These are phyloP conservation scores for Agelaius tricolor DNA, from an alignment of 2,113 vertebrate species.

Conservation along the genomic window DNA sequence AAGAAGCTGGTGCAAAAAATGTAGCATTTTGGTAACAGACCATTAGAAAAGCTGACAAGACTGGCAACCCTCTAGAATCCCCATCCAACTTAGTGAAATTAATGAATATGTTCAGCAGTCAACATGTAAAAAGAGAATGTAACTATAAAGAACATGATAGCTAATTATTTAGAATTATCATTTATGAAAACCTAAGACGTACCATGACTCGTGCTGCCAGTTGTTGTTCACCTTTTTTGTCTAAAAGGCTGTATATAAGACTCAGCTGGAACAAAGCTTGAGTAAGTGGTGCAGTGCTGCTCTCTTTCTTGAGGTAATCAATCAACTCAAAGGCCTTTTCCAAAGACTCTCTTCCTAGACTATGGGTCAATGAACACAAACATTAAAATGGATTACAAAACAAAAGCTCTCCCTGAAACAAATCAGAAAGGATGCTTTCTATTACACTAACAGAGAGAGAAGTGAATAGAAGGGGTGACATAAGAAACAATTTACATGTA, in stretches of 20 bases:
- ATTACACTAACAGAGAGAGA: background rate
- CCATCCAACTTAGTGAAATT: background rate
- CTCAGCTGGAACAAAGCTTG: constrained; percentile 85
- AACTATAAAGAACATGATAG: background rate
- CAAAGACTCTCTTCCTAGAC: constrained; percentile 85
- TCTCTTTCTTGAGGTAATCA: constrained; percentile 83
- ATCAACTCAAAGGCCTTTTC: constrained; percentile 79
- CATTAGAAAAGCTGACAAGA: background rate
- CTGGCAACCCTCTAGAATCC: background rate
- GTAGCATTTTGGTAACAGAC: background rate
- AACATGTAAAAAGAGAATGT: background rate
- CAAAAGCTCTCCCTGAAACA: background rate
- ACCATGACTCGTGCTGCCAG: constrained; percentile 82
- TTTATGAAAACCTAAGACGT: constrained; percentile 26
- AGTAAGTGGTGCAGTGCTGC: constrained; percentile 78
- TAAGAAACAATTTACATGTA: background rate
- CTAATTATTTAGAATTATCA: background rate
- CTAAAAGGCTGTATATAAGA: constrained; percentile 81
- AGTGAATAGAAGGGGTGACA: background rate
- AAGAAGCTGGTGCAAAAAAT: background rate
- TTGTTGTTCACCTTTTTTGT: constrained; percentile 79
- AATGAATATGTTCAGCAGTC: background rate
- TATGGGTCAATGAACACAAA: constrained; percentile 28
- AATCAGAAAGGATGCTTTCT: background rate
- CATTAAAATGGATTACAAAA: background rate